Evolutionary conservation across 2,888 invertebrate species (phyloP).

Genomic region (Caenorhabditis sp.): DNA sequence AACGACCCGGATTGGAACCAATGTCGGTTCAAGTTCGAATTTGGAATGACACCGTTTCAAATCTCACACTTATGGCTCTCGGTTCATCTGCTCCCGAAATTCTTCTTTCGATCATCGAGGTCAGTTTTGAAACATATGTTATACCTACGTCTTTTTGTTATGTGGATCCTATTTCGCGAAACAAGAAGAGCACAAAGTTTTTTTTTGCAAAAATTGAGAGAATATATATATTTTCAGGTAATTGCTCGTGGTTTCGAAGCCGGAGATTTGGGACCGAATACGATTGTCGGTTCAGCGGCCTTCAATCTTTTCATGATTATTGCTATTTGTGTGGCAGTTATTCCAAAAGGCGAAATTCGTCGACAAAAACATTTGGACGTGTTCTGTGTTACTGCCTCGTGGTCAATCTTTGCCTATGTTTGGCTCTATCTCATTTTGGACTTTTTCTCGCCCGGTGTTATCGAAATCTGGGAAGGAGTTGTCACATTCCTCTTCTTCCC

Average conservation of each 20-base stretch:
- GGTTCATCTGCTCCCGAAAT: constrained; percentile 98
- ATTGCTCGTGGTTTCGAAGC: constrained; percentile 89
- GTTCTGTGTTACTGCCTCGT: constrained; percentile 95
- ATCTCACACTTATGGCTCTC: constrained; percentile 95
- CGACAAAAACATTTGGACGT: constrained; percentile 77
- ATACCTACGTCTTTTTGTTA: no score
- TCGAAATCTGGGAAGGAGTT: constrained; percentile 90
- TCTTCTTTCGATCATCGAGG: constrained; percentile 94
- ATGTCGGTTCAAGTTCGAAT: constrained; percentile 87
- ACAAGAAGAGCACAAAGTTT: no score
- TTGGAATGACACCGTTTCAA: constrained; percentile 99
- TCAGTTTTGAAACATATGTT: no score
- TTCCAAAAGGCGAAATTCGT: constrained; percentile 68
- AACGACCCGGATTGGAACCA: constrained; percentile 85
- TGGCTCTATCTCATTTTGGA: constrained; percentile 96
- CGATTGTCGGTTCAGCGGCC: constrained; percentile 97
- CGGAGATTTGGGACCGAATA: constrained; percentile 95
- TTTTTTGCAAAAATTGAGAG: no score
- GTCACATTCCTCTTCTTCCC: constrained; percentile 96
- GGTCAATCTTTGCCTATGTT: constrained; percentile 93
- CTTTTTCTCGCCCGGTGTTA: constrained; percentile 77
- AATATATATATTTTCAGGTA: constrained; percentile 47
- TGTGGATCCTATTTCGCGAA: no score
- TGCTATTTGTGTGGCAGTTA: constrained; percentile 82
- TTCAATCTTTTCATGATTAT: constrained; percentile 98